Evolutionary conservation across 1,140 invertebrate genomes (phyloP).

Genomic region (Cotesia glomerata): DNA sequence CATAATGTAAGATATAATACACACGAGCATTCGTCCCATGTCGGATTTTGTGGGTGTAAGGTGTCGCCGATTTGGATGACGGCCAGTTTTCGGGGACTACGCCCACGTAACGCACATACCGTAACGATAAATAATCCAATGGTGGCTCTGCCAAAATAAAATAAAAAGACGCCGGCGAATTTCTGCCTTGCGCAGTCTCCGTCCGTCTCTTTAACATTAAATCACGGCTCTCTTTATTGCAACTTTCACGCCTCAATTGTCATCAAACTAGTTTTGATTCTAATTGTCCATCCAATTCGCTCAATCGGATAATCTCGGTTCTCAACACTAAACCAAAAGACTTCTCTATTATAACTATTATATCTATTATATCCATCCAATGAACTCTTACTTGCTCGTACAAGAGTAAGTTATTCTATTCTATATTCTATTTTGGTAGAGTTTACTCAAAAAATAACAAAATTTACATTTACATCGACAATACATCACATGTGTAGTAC

Average conservation of each 20-base stretch:
- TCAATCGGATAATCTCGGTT: too few relatives aligned
- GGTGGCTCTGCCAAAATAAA: constrained; percentile 35
- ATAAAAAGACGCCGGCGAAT: constrained; percentile 32
- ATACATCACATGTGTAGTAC: too few relatives aligned
- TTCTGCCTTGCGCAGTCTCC: constrained; percentile 15
- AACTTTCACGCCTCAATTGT: constrained; percentile 29
- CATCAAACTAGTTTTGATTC: constrained; percentile 12
- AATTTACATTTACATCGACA: too few relatives aligned
- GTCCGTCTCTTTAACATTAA: not conserved
- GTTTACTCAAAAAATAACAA: not conserved
- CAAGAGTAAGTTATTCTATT: not conserved
- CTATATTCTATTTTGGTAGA: not conserved
- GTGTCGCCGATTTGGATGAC: constrained; percentile 55
- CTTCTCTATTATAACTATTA: too few relatives aligned
- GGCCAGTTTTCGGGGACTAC: constrained; percentile 44
- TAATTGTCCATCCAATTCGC: constrained; percentile 9
- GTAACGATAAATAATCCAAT: constrained; percentile 62
- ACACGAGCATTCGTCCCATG: constrained; percentile 39
- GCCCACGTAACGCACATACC: constrained; percentile 60
- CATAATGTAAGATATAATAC: not conserved
- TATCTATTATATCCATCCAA: too few relatives aligned
- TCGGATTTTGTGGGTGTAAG: constrained; percentile 56
- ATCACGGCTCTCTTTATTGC: constrained; percentile 6
- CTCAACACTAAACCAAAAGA: too few relatives aligned
- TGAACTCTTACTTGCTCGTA: too few relatives aligned